These are phyloP conservation scores for Catharus ustulatus DNA, from an alignment of 2,797 vertebrate genomes.

Conservation along the genomic window DNA sequence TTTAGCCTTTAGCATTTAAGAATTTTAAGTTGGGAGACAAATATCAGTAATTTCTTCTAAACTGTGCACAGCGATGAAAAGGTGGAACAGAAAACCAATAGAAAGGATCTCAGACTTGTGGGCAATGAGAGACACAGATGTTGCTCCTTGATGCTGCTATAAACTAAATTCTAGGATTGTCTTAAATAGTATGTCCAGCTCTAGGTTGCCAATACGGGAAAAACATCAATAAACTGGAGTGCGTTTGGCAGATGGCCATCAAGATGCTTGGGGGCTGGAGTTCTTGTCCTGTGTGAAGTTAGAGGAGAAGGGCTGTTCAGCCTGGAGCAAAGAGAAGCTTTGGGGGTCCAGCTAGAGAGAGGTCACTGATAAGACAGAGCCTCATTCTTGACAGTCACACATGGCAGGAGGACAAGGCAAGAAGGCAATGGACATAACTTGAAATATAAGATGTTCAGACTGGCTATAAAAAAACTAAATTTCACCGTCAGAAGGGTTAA, in stretches of 20 bases:
- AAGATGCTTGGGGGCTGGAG: not conserved
- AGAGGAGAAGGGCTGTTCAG: not conserved
- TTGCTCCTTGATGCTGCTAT: not conserved
- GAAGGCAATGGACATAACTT: not conserved
- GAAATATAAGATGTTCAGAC: not conserved
- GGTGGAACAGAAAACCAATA: not conserved
- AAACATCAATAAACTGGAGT: not conserved
- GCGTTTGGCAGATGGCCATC: not conserved
- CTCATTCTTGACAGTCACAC: not conserved
- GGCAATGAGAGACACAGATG: not conserved
- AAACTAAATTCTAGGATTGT: not conserved
- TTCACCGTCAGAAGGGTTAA: not conserved
- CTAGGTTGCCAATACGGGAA: not conserved
- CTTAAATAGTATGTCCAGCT: not conserved
- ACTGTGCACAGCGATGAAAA: not conserved
- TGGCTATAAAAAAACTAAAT: not conserved
- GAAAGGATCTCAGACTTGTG: not conserved
- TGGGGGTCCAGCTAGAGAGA: not conserved
- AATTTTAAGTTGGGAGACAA: not conserved
- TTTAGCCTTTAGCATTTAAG: not conserved
- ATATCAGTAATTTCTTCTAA: not conserved
- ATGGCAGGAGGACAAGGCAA: not conserved
- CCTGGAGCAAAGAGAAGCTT: not conserved
- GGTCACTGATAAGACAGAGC: not conserved
- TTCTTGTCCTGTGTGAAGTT: not conserved